Evolutionary conservation across 2,113 vertebrate genomes (phyloP), one percentile per base, ranked within the genome.

Genomic region (Oreochromis spilurus): DNA sequence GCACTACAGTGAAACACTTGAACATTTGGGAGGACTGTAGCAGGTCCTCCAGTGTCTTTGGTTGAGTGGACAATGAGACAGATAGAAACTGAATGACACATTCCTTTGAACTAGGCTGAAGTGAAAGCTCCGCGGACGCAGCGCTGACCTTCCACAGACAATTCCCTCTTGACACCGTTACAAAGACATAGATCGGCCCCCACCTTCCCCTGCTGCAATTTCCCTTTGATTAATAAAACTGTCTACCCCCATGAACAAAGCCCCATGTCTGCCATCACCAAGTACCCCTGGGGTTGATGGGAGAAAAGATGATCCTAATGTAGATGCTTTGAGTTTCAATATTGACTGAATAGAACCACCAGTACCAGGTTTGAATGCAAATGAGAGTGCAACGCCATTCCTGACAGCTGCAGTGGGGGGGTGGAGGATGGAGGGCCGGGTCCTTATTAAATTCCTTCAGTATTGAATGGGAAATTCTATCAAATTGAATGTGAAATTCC

Each of bases 171-270:
- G 94, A 95, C 95, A 94, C 92, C 17, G 24, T 87, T 88, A 96
- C 93, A 95, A 95, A 96, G 94, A 94, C 90, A 84, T 86, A 60
- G 88, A 88, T 62, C 31, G n/a, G 62, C 91, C 91, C 92, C 87
- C 93, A 62, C 89, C 84, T 84, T 34, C 77, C 84, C 88, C 87
- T 80, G 84, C 91, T 90, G 88, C 90, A 92, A 89, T 90, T 93
- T 91, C 88, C 87, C 89, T 96, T 94, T 95, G 93, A 96, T 95
- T 94, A 94, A 92, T 93, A 94, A 92, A 94, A 93, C 90, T 70
- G 91, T 92, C 93, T 87, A 60, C 72, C 84, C 85, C 83, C 53
- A 7, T 26, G 70, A 87, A 96, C 93, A 95, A 94, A 93, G 92
- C 86, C 84, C 83, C 84, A 38, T 83, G 87, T 93, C 90, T 29